phyloP scores from a whole-genome alignment of 2,113 vertebrate genomes.

The Nycticorax nycticorax region DNA sequence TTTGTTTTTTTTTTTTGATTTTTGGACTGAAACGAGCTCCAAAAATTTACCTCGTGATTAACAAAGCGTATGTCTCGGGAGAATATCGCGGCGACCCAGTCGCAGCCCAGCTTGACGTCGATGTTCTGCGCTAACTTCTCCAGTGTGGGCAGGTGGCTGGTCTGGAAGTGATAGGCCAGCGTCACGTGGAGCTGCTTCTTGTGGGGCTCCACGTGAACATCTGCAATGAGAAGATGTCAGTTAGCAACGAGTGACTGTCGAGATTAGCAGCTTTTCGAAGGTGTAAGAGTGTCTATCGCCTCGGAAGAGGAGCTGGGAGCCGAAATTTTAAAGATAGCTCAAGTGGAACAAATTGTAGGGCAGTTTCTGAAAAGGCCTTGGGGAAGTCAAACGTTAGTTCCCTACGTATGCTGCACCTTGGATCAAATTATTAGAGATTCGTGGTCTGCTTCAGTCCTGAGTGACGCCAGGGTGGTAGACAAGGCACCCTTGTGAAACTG shows the following conservation, averaged over 20 bases:
- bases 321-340: not conserved
- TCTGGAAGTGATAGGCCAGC: slow-evolving; percentile 95
- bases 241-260: fast-evolving
- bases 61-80: slow-evolving; percentile 97
- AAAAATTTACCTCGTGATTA: slow-evolving; percentile 88
- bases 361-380: not conserved
- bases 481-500: not conserved
- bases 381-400: not conserved
- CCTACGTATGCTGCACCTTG: not conserved
- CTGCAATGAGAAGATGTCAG: slow-evolving; percentile 59
- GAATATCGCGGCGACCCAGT: slow-evolving; percentile 93
- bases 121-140: slow-evolving; percentile 92
- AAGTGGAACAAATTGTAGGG: not conserved
- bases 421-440: not conserved
- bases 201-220: slow-evolving; percentile 92
- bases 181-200: slow-evolving; percentile 98
- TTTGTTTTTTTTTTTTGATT: not conserved
- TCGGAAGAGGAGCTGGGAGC: not conserved
- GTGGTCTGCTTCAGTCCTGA: not conserved
- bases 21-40: not conserved
- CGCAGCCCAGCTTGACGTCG: slow-evolving; percentile 88
- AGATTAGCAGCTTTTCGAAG: not conserved
- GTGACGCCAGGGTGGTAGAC: not conserved
- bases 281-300: fast-evolving
- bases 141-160: slow-evolving; percentile 84